Evolutionary conservation across 2,888 invertebrate genomes (phyloP).

Genomic region (Acrocyrtus sp.): DNA sequence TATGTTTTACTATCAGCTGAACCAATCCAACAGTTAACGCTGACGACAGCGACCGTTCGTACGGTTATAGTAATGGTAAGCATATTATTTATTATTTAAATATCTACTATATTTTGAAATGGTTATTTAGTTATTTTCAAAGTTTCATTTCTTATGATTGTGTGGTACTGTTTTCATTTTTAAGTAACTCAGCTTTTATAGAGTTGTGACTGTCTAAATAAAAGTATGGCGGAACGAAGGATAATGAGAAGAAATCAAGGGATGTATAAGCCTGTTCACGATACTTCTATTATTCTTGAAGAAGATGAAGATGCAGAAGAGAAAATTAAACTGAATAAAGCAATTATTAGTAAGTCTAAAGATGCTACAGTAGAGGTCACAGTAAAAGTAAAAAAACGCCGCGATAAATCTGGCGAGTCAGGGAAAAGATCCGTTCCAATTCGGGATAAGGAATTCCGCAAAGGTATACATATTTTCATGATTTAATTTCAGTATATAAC

Average conservation of each 20-base stretch:
- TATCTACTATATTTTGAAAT: too few relatives aligned
- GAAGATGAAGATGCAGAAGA: slow-evolving; percentile 13
- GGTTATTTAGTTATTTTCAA: too few relatives aligned
- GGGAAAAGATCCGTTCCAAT: slow-evolving; percentile 7
- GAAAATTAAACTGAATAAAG: not conserved
- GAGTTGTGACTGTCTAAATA: too few relatives aligned
- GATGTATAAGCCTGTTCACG: slow-evolving; percentile 1
- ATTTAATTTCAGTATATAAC: not conserved
- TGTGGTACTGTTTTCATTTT: too few relatives aligned
- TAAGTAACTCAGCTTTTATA: too few relatives aligned
- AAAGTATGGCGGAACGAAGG: slow-evolving; percentile 26
- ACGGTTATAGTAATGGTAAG: too few relatives aligned
- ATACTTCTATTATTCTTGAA: slow-evolving; percentile 10
- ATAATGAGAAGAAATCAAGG: slow-evolving; percentile 11
- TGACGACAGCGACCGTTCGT: too few relatives aligned
- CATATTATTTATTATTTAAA: too few relatives aligned
- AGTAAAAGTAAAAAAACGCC: slow-evolving; percentile 48
- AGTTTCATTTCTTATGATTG: too few relatives aligned
- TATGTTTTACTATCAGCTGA: too few relatives aligned
- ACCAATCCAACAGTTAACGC: too few relatives aligned
- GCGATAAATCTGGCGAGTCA: slow-evolving; percentile 15
- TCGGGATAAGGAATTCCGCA: slow-evolving; percentile 14
- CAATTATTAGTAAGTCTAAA: slow-evolving; percentile 24
- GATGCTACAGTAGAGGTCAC: slow-evolving; percentile 49
- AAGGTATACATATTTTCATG: slow-evolving; percentile 9